Conservation (phyloP, 2,797 vertebrate genomes). For the Ceryle rudis region DNA sequence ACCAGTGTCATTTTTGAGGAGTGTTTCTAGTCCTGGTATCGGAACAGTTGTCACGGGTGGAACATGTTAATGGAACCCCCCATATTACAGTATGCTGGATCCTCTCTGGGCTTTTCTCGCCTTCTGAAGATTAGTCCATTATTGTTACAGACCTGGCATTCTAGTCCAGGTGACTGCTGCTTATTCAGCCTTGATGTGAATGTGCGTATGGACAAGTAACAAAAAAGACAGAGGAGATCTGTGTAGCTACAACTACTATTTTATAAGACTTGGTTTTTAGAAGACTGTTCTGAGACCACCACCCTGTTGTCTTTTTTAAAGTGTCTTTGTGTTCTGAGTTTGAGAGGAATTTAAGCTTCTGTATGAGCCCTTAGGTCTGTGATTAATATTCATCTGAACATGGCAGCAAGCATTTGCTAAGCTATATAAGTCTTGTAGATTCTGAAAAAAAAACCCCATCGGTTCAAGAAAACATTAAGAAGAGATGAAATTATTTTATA, state of each 20-base stretch:
- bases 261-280: neutral
- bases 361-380: neutral
- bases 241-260: neutral
- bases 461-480: neutral
- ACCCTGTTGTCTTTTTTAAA: neutral
- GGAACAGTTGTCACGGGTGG: neutral
- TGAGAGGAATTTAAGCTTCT: neutral
- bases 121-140: neutral
- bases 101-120: neutral
- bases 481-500: neutral
- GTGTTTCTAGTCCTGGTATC: neutral
- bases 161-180: accelerated
- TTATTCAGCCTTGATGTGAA: neutral
- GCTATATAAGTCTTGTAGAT: neutral
- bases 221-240: neutral
- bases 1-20: neutral
- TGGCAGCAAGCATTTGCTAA: neutral
- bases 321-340: neutral
- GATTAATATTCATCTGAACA: neutral
- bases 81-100: neutral
- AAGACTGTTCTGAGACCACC: neutral
- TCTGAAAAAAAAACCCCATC: neutral
- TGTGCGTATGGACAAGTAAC: neutral
- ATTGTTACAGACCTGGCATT: neutral
- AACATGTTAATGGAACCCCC: too few relatives aligned